These are phyloP conservation scores for Euproctis similis DNA, from an alignment of 2,888 invertebrate species.

Conservation along the genomic window DNA sequence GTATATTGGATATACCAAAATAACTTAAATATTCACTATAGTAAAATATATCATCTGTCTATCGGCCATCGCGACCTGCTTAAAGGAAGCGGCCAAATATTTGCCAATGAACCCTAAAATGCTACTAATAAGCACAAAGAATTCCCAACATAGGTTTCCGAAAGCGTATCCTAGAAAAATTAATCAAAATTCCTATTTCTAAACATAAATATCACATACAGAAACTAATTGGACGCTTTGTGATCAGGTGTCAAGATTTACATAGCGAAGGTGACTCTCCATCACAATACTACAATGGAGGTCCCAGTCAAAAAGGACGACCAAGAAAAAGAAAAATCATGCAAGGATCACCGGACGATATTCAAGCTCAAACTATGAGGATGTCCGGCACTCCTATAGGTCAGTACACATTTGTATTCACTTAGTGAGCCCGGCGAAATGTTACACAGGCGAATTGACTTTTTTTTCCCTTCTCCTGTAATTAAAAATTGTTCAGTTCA, in stretches of 20 bases:
- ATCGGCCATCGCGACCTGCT: slow-evolving; percentile 5
- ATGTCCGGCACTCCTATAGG: slow-evolving; percentile 82
- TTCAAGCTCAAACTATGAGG: slow-evolving; percentile 81
- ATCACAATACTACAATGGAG: slow-evolving; percentile 77
- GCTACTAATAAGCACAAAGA: slow-evolving; percentile 13
- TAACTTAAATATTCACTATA: too few relatives aligned
- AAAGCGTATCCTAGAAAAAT: slow-evolving; percentile 17
- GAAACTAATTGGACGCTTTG: slow-evolving; percentile 6
- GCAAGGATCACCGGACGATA: slow-evolving; percentile 75
- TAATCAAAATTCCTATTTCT: slow-evolving; percentile 22
- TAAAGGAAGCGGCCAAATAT: slow-evolving; percentile 11
- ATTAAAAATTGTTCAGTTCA: slow-evolving; percentile 18
- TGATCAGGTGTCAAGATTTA: slow-evolving; percentile 54
- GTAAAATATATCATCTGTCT: slow-evolving; percentile 1
- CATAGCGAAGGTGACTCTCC: slow-evolving; percentile 78
- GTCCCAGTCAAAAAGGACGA: slow-evolving; percentile 83
- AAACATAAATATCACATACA: slow-evolving; percentile 5
- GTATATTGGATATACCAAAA: too few relatives aligned
- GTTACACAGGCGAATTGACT: slow-evolving; percentile 30
- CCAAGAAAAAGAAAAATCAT: slow-evolving; percentile 86
- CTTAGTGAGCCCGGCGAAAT: slow-evolving; percentile 23
- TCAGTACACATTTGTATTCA: too few relatives aligned
- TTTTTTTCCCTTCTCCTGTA: slow-evolving; percentile 17
- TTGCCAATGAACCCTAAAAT: slow-evolving; percentile 18
- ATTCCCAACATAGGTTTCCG: slow-evolving; percentile 12